These are phyloP conservation scores for Amiota mariae DNA, from an alignment of 2,888 invertebrate genomes.

Conservation along the genomic window DNA sequence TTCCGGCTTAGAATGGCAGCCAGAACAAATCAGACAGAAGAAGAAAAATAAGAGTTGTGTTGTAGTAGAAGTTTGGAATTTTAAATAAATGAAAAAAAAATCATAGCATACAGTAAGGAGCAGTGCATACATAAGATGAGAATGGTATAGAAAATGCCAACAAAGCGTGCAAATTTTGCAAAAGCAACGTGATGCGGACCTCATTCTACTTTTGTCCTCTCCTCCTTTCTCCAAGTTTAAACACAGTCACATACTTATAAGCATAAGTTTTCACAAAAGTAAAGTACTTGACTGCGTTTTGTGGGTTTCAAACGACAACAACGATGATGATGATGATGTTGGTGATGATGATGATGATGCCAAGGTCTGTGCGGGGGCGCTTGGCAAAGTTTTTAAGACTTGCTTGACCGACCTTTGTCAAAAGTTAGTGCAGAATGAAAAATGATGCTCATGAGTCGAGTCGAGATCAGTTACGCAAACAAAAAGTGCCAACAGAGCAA, in stretches of 20 bases:
- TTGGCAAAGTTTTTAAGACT: conserved; percentile 67
- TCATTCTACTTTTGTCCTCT: too few species aligned
- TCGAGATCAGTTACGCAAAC: conserved; percentile 52
- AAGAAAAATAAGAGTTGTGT: conserved; percentile 48
- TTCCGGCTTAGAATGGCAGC: conserved; percentile 54
- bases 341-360: too few species aligned
- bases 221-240: too few species aligned
- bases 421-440: conserved; percentile 66
- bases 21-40: conserved; percentile 40
- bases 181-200: background rate
- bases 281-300: conserved; percentile 7
- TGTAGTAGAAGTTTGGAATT: background rate
- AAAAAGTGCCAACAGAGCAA: conserved; percentile 35
- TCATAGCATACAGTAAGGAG: conserved; percentile 1
- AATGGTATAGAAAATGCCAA: background rate
- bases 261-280: conserved; percentile 1
- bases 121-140: background rate
- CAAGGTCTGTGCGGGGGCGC: conserved; percentile 56
- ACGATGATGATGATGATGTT: too few species aligned
- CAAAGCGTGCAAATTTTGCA: conserved; percentile 21
- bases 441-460: conserved; percentile 60
- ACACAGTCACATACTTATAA: background rate
- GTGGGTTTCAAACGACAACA: background rate
- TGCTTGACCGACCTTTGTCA: conserved; percentile 68
- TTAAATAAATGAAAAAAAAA: background rate